Base-by-base conservation (phyloP, 35 echinoderm and acorn worm genomes). In the Patiria miniata region DNA sequence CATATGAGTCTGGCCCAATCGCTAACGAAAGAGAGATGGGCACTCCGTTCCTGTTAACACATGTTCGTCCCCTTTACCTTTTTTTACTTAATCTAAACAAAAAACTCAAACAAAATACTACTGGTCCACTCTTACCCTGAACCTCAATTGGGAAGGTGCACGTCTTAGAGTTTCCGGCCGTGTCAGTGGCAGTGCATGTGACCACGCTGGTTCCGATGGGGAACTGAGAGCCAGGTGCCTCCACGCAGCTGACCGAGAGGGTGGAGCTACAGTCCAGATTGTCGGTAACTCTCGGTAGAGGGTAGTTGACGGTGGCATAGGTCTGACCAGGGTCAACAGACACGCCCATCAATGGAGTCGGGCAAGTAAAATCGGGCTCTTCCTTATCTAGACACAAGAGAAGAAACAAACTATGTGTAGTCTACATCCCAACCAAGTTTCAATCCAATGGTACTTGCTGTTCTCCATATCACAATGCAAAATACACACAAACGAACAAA, bases 161-260 rank as follows among this genome's bases (percentile, higher is more conserved):
- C 8, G 8, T 81, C 17, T 33, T 38, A 8, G 39, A n/a, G 18
- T 81, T 81, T 3, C 39, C 39, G 2, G 36, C 39, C 6, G 4
- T 47, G 29, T 81, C 78, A 19, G 78, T 81, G 15, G 78, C 39
- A 26, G 36, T 81, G 51, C 78, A 81, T 2, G 78, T 81, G 19
- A 81, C 39, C 15, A 47, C 7, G 17, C 1, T 44, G 12, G 8
- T 1, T 1, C 37, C 39, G 4, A 44, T 22, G 1, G 37, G 8
- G 4, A 81, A 81, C 21, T 33, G 38, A 18, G 39, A 40, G 39
- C 78, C 39, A 22, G 78, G 51, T 18, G 37, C 15, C 26, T 17
- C n/a, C 21, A 2, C 21, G 39, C 78, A 81, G 15, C 1, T 81
- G 30, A 81, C 34, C 21, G n/a, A 2, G 2, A 30, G 36, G 42